Evolutionary conservation across 2,113 vertebrate species (phyloP), one percentile per base, ranked within the genome.

Genomic region (Clarias gariepinus): DNA sequence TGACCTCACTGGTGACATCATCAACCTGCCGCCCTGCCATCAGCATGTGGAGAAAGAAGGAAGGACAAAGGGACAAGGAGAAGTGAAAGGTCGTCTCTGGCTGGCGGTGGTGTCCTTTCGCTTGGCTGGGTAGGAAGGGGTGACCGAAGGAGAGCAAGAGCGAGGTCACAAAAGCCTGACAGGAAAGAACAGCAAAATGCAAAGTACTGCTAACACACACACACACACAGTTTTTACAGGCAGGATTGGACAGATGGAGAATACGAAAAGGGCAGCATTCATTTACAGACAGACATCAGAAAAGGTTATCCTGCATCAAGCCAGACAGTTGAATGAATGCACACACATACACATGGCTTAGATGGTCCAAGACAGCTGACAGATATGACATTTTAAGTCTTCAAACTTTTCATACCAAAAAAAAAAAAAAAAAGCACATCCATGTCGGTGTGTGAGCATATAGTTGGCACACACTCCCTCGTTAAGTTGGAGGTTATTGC

Each of bases 251-350:
- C 88, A 93, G 92, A 92, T 89, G 91, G 84, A 89, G 71, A 88
- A 89, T 91, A 90, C 92, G 92, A 93, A 95, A 94, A 95, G 93
- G 94, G 91, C 94, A 95, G 63, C 4, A 89, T 90, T 90, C 91
- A 93, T 94, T 94, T 93, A 94, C 90, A 93, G 90, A 91, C 89
- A 92, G 92, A 91, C 88, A 92, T 92, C 88, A 92, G 91, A 92
- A 94, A 95, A 95, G 94, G 94, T 95, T 94, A 95, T 94, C 92
- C 90, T 92, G 92, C 92, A 93, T 95, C 94, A 95, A 89, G 89
- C 60, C 57, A 91, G 93, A 94, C 86, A 91, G 89, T 82, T 90
- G 85, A 87, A 90, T 91, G 58, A 84, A 88, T 89, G 90, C 92
- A 87, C 85, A 84, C 84, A 90, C 85, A 84, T 83, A 90, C 87